These are phyloP conservation scores for Strongylocentrotus purpuratus DNA, from an alignment of 35 echinoderm and acorn worm genomes.

Conservation along the genomic window DNA sequence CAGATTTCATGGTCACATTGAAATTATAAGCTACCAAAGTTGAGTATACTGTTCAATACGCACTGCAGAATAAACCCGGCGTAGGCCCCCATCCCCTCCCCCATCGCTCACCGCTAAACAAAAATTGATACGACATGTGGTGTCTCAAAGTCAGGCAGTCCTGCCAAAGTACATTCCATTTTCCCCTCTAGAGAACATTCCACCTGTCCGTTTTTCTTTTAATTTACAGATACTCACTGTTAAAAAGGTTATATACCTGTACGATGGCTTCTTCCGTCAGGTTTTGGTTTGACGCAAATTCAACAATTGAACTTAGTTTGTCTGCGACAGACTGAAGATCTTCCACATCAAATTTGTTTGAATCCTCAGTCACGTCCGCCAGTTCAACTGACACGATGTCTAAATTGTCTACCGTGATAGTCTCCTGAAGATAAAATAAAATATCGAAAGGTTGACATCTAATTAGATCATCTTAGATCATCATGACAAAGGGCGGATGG, in stretches of 20 bases:
- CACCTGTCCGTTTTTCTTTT: neutral
- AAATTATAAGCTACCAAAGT: no score
- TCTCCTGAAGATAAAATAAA: neutral
- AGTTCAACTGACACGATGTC: neutral
- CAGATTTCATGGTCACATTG: no score
- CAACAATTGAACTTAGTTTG: neutral
- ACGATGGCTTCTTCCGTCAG: neutral
- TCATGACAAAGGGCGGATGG: no score
- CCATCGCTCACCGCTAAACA: no score
- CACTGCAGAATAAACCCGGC: no score
- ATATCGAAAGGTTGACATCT: no score
- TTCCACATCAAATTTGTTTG: neutral
- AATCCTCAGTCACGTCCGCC: neutral
- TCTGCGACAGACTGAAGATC: neutral
- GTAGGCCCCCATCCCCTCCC: no score
- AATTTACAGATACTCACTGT: neutral
- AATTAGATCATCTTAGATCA: no score
- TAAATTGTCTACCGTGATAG: neutral
- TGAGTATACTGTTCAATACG: no score
- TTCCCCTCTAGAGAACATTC: neutral
- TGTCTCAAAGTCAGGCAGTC: no score
- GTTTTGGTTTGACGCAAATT: neutral
- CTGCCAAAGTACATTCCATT: no score
- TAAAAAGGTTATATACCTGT: neutral
- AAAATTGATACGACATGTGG: no score